Evolutionary conservation across 2,113 vertebrate species (phyloP).

Genomic region (Corythornis vintsioides): DNA sequence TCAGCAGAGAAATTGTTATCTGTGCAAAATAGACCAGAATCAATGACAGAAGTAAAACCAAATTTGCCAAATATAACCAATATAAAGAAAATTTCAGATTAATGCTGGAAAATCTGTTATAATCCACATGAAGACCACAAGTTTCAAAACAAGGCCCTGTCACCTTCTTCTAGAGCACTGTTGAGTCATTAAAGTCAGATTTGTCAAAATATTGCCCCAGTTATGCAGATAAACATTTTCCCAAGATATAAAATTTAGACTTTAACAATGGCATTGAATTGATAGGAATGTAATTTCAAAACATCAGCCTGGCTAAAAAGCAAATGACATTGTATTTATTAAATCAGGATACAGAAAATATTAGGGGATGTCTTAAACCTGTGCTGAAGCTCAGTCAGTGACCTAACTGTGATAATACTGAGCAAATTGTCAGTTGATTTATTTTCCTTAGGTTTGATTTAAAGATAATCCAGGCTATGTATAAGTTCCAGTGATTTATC

Average conservation of each 20-base stretch:
- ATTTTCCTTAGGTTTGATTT: neutral
- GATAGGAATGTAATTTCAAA: neutral
- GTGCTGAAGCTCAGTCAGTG: neutral
- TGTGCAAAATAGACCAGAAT: neutral
- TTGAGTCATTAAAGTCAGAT: neutral
- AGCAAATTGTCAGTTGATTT: neutral
- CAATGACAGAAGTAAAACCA: neutral
- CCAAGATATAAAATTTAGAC: neutral
- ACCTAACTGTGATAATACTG: neutral
- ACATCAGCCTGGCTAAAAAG: neutral
- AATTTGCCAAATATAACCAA: neutral
- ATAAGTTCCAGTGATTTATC: neutral
- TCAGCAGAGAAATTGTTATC: neutral
- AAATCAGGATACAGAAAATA: neutral
- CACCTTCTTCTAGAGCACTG: neutral
- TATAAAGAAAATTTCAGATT: neutral
- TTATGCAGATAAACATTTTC: accelerated
- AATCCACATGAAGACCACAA: neutral
- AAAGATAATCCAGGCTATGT: neutral
- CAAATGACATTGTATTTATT: neutral
- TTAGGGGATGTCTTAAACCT: neutral
- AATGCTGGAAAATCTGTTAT: neutral
- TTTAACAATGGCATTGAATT: neutral
- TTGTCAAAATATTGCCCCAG: neutral
- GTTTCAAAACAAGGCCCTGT: neutral